Evolutionary conservation across 2,888 invertebrate species (phyloP).

Genomic region (Drosophila paracracens): DNA sequence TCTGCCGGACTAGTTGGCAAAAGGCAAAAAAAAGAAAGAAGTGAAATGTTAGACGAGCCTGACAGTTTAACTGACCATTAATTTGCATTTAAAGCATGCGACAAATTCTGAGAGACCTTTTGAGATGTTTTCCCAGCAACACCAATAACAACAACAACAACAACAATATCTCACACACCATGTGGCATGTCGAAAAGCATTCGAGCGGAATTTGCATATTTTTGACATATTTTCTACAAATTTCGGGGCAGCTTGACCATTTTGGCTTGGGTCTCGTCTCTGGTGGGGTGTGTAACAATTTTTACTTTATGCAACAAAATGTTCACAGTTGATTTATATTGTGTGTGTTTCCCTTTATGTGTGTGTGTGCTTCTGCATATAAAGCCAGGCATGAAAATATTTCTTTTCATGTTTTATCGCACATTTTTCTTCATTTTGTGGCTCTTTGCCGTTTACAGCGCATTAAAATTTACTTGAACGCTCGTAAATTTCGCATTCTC

Average conservation of each 20-base stretch:
- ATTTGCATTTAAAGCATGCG: constrained; percentile 73
- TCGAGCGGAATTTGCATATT: constrained; percentile 69
- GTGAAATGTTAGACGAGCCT: constrained; percentile 51
- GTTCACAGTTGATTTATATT: constrained; percentile 73
- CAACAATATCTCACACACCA: constrained; percentile 29
- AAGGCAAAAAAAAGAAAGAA: constrained; percentile 16
- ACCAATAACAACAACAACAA: constrained; percentile 13
- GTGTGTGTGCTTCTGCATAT: constrained; percentile 13
- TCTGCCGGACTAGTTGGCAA: constrained; percentile 36
- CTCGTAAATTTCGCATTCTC: constrained; percentile 67
- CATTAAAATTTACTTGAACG: constrained; percentile 71
- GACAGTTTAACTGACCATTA: constrained; percentile 81
- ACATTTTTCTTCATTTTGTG: constrained; percentile 67
- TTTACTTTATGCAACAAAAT: constrained; percentile 60
- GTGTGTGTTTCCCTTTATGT: not conserved
- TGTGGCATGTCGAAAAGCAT: constrained; percentile 40
- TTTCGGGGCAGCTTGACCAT: constrained; percentile 60
- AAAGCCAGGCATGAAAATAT: constrained; percentile 49
- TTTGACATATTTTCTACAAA: constrained; percentile 72
- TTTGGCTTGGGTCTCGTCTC: constrained; percentile 25
- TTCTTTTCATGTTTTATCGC: constrained; percentile 72
- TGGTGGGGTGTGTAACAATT: constrained; percentile 44
- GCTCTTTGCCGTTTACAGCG: constrained; percentile 63
- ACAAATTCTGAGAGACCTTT: constrained; percentile 59
- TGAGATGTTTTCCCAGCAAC: constrained; percentile 48